Percentiles rank a stretch among this genome's conserved stretches.
Evolutionary conservation across 2,797 vertebrate genomes (phyloP).

Genomic region (Triplophysa bombifrons): DNA sequence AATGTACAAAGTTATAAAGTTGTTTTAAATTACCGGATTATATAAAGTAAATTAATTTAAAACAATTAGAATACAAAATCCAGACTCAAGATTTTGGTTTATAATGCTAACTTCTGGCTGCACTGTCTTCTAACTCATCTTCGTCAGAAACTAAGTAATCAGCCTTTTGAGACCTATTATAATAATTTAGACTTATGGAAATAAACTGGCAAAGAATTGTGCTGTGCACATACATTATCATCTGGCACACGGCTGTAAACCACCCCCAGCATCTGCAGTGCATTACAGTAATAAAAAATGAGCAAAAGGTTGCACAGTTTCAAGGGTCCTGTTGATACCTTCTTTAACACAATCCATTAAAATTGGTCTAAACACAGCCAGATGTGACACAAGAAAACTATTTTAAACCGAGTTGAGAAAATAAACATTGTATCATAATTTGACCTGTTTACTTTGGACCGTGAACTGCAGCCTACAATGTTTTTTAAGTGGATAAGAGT

Average conservation of each 20-base stretch:
- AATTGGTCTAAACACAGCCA: constrained; percentile 22
- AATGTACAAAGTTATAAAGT: too few relatives aligned
- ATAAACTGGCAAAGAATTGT: constrained; percentile 8
- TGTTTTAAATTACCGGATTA: too few relatives aligned
- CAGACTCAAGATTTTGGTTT: background rate
- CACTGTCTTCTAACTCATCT: background rate
- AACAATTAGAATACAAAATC: too few relatives aligned
- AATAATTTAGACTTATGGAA: background rate
- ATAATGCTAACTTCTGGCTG: background rate
- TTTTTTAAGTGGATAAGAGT: constrained; percentile 6
- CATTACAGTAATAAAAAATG: constrained; percentile 6
- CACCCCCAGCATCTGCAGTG: constrained; percentile 40
- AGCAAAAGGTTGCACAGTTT: constrained; percentile 21
- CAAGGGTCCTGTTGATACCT: background rate
- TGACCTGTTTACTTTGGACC: background rate
- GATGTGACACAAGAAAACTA: constrained; percentile 1
- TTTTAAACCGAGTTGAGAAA: background rate
- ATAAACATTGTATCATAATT: constrained; percentile 5
- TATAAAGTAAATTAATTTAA: too few relatives aligned
- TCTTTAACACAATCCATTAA: constrained; percentile 24
- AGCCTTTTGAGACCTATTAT: background rate
- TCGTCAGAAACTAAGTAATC: background rate
- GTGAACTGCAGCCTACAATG: background rate
- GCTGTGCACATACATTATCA: constrained; percentile 40
- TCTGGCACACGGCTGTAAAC: constrained; percentile 45